These are phyloP conservation scores for Zaprionus lineosus DNA, from an alignment of 2,888 invertebrate species.

Conservation along the genomic window DNA sequence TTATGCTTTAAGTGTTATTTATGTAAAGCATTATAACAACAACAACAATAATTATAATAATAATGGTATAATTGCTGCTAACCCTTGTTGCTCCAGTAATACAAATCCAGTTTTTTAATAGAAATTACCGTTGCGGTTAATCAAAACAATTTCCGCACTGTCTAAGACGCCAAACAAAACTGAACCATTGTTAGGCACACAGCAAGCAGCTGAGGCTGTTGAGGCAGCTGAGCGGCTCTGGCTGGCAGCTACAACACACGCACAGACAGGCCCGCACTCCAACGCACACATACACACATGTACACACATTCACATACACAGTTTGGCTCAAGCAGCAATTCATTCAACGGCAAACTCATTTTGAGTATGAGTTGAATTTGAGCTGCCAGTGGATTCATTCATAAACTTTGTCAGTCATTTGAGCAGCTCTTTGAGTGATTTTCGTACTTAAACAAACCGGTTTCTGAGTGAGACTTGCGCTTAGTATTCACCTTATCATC, in stretches of 20 bases:
- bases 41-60: conserved; percentile 23
- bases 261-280: conserved; percentile 12
- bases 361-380: too few species aligned
- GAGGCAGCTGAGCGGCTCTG: conserved; percentile 24
- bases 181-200: conserved; percentile 52
- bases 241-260: conserved; percentile 14
- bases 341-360: too few species aligned
- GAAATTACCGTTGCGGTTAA: conserved; percentile 58
- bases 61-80: conserved; percentile 33
- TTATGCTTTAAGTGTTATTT: too few species aligned
- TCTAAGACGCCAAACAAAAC: conserved; percentile 68
- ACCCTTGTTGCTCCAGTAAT: conserved; percentile 55
- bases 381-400: too few species aligned
- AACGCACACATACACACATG: not conserved
- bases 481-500: conserved; percentile 84
- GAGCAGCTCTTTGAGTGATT: conserved; percentile 39
- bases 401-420: conserved; percentile 48
- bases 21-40: too few species aligned
- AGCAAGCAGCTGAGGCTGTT: conserved; percentile 47
- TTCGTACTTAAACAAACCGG: too few species aligned
- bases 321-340: too few species aligned
- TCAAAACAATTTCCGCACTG: conserved; percentile 70
- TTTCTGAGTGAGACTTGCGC: not conserved
- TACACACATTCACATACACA: conserved; percentile 16
- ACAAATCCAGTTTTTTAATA: conserved; percentile 44